Conservation (phyloP, 1,140 invertebrate species). For the Drosophila triauraria region DNA sequence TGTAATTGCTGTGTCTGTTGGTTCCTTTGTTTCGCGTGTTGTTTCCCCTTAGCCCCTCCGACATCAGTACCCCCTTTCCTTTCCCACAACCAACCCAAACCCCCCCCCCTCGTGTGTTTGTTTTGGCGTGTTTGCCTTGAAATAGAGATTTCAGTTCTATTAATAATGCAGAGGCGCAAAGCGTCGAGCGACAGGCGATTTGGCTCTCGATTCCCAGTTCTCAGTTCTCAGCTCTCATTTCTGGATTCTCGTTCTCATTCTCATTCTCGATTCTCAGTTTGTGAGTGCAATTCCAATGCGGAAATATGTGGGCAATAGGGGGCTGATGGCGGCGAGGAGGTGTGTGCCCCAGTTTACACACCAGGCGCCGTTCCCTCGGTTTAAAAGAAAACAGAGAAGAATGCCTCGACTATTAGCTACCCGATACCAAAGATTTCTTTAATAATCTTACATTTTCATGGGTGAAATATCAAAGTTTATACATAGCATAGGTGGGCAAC, state of each 20-base stretch:
- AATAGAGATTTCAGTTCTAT: constrained; percentile 77
- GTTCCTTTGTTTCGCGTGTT: constrained; percentile 61
- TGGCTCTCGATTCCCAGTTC: constrained; percentile 32
- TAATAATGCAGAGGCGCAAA: constrained; percentile 72
- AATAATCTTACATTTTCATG: not conserved
- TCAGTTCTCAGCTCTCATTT: constrained; percentile 12
- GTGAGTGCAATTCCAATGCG: constrained; percentile 59
- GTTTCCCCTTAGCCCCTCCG: not conserved
- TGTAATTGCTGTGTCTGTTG: constrained; percentile 57
- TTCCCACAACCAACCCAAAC: not conserved
- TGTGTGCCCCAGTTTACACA: constrained; percentile 38
- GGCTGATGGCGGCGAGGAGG: not conserved
- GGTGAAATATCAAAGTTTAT: not conserved
- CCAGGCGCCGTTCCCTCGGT: constrained; percentile 28
- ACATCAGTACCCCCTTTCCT: not conserved
- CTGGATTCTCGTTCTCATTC: constrained; percentile 22
- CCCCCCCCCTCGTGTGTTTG: constrained; percentile 8
- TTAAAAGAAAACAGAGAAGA: not conserved
- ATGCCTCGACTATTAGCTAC: not conserved
- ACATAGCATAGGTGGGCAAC: not conserved
- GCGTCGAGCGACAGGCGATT: constrained; percentile 38
- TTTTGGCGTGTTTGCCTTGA: constrained; percentile 61
- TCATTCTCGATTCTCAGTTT: constrained; percentile 23
- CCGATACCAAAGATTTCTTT: not conserved
- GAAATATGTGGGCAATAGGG: constrained; percentile 27